These are phyloP conservation scores for Dryomyza anilis DNA, from an alignment of 2,888 invertebrate genomes.

Conservation along the genomic window DNA sequence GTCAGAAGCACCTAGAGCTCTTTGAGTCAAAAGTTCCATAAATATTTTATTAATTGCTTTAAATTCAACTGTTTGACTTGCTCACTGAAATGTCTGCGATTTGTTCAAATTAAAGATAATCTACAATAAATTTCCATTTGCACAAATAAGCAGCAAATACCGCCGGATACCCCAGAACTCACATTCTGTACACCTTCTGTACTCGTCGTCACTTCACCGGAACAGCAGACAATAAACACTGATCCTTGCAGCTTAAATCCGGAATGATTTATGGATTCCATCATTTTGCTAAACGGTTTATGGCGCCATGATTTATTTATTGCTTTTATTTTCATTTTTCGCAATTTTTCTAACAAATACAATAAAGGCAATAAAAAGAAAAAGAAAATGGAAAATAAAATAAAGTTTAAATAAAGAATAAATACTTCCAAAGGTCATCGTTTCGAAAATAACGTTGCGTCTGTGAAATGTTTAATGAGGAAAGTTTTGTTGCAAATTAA, in stretches of 20 bases:
- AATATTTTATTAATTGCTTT: not conserved
- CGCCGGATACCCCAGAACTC: not conserved
- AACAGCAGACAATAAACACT: not conserved
- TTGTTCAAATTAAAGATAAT: constrained; percentile 35
- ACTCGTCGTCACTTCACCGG: not conserved
- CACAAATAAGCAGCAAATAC: not conserved
- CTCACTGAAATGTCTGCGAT: constrained; percentile 31
- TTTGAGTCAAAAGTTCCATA: not conserved
- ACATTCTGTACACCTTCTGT: not conserved
- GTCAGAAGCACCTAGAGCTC: too few relatives aligned
- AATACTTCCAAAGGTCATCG: too few relatives aligned
- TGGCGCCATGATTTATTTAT: constrained; percentile 19
- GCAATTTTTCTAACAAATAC: constrained; percentile 5
- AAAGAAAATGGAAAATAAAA: not conserved
- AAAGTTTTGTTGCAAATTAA: too few relatives aligned
- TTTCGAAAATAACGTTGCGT: too few relatives aligned
- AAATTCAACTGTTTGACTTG: too few relatives aligned
- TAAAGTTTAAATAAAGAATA: not conserved
- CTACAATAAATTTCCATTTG: constrained; percentile 38
- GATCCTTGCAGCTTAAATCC: constrained; percentile 9
- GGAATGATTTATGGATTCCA: constrained; percentile 16
- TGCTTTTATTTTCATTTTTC: not conserved
- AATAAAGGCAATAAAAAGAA: not conserved
- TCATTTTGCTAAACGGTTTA: constrained; percentile 10
- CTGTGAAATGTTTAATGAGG: too few relatives aligned